Conservation (phyloP, 2,797 vertebrate species). For the Merluccius polli region DNA sequence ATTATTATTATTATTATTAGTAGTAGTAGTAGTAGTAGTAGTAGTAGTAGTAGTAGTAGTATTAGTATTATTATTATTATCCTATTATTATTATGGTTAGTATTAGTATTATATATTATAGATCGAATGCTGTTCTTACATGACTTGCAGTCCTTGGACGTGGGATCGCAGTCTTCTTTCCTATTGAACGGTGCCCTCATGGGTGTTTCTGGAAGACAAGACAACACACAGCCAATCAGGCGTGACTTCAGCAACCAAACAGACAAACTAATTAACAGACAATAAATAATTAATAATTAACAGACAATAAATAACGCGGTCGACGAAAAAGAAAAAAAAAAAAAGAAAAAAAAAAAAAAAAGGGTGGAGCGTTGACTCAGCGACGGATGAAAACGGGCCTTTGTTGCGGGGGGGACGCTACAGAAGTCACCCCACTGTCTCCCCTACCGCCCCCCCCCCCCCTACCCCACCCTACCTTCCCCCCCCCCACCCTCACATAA, state of each 20-base stretch:
- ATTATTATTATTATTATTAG: too few species aligned
- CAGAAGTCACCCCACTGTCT: conserved; percentile 48
- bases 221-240: neutral
- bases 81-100: neutral
- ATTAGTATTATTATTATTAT: neutral
- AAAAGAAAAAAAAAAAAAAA: conserved; percentile 2
- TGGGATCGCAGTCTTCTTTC: conserved; percentile 29
- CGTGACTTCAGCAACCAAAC: neutral
- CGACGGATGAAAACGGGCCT: conserved; percentile 56
- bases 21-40: neutral
- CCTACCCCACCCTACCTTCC: conserved; percentile 41
- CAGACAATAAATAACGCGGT: neutral
- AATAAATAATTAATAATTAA: too few species aligned
- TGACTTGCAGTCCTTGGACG: conserved; percentile 35
- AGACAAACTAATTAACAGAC: neutral
- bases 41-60: too few species aligned
- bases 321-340: conserved; percentile 13
- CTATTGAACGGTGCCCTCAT: conserved; percentile 26
- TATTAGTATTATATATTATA: neutral
- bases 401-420: conserved; percentile 25
- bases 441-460: conserved; percentile 32
- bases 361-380: conserved; percentile 36
- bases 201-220: conserved; percentile 20
- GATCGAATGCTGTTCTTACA: conserved; percentile 42
- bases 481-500: conserved; percentile 48